These are phyloP conservation scores for Theocolax elegans DNA, from an alignment of 1,140 invertebrate species.

Conservation along the genomic window DNA sequence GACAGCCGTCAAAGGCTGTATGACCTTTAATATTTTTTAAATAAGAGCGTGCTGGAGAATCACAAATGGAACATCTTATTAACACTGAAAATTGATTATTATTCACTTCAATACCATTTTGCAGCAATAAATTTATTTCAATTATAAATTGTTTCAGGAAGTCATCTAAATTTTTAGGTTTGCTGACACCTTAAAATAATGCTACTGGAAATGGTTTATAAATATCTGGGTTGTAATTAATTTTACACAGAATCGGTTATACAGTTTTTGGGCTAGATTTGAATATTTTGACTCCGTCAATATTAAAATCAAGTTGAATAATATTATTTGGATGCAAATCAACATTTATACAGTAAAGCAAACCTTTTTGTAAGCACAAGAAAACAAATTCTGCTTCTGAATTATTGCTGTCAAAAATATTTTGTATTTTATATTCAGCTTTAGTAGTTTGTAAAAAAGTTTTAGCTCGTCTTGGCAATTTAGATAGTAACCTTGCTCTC, in stretches of 20 bases:
- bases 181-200: constrained; percentile 15
- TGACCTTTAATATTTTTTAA: constrained; percentile 8
- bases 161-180: background rate
- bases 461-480: background rate
- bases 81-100: constrained; percentile 3
- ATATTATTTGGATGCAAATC: constrained; percentile 14
- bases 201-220: constrained; percentile 33
- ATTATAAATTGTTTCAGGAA: constrained; percentile 26
- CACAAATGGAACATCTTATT: constrained; percentile 19
- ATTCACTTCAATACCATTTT: constrained; percentile 19
- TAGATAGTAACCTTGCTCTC: background rate
- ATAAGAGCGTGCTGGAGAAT: constrained; percentile 1
- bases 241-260: constrained; percentile 23
- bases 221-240: background rate
- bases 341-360: constrained; percentile 15
- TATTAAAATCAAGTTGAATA: constrained; percentile 21
- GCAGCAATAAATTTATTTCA: constrained; percentile 29
- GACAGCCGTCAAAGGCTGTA: background rate
- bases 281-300: constrained; percentile 26
- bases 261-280: constrained; percentile 10
- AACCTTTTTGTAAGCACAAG: constrained; percentile 18
- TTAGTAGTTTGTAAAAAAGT: too few relatives aligned
- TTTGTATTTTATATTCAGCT: too few relatives aligned
- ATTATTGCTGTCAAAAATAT: too few relatives aligned
- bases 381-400: constrained; percentile 24